Evolutionary conservation across 2,113 vertebrate species (phyloP).

Genomic region (Phaethornis superciliosus): DNA sequence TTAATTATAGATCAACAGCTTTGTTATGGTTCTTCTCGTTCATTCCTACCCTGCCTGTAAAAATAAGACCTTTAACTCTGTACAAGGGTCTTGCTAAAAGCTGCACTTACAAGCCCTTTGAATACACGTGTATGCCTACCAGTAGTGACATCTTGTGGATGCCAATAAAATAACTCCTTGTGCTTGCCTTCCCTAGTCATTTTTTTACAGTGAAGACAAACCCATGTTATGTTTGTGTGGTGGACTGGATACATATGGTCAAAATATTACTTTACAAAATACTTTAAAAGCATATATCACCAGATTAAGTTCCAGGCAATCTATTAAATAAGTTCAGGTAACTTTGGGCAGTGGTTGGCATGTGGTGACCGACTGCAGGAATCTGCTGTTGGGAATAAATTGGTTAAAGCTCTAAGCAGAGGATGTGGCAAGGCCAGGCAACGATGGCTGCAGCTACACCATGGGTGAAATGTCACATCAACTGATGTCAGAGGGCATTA

Average conservation of each 20-base stretch:
- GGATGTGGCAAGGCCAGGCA: too few species aligned
- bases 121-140: neutral
- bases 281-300: neutral
- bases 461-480: fast-evolving
- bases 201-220: neutral
- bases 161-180: fast-evolving
- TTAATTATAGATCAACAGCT: neutral
- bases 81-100: neutral
- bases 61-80: neutral
- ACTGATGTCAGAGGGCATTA: fast-evolving
- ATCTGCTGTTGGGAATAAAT: too few species aligned
- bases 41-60: neutral
- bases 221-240: fast-evolving
- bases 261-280: neutral
- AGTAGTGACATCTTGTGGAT: neutral
- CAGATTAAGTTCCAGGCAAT: neutral
- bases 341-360: neutral
- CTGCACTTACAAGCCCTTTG: fast-evolving
- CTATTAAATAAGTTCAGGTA: neutral
- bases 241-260: too few species aligned
- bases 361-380: too few species aligned
- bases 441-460: fast-evolving
- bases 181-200: neutral
- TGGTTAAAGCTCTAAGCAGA: too few species aligned
- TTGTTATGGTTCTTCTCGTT: neutral